Base-by-base conservation (phyloP, 2,797 vertebrate species). In the Eulemur coronatus region DNA sequence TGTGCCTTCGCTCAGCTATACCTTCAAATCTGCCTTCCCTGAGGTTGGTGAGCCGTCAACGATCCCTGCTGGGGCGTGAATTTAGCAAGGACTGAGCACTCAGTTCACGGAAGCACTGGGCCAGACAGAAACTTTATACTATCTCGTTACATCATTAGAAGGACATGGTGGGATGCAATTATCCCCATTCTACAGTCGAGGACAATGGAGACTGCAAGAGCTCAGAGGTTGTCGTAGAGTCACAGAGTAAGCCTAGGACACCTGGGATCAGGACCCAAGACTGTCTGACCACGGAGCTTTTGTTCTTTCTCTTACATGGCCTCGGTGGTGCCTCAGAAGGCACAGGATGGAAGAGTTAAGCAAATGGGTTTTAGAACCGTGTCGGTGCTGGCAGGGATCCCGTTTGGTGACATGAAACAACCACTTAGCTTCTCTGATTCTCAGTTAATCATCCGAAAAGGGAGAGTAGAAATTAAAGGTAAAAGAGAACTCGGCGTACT, bases 161-260 rank as follows among this genome's bases (percentile, higher is more conserved):
- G 0, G 9, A 15, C 1, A 2, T 0, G 22, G 24, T 14, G 0
- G 35, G 2, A 4, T 57, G 48, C 1, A 0, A 0, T 12, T 35
- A 28, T 30, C 22, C 41, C 48, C 57, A 3, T 11, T 41, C n/a
- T 24, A 48, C 9, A 7, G 7, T 5, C 0, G 15, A 38, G 33
- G 30, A 15, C 0, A 0, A 0, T n/a, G 67, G 24, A 0, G 9
- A 30, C 6, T 0, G 12, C 7, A 43, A 3, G 3, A 0, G 1
- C 12, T 43, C 0, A 24, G 52, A 46, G 5, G 18, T 17, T 46
- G 17, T 93, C 22, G 15, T 7, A 1, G 33, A 18, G 43, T 28
- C 35, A 5, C 11, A 2, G 28, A 3, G 4, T 4, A 4, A 70
- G 41, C 9, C 72, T 41, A 24, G 38, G 38, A 0, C 14, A n/a